phyloP scores from a whole-genome alignment of 1,140 invertebrate species.

The Cecropterus lyciades region DNA sequence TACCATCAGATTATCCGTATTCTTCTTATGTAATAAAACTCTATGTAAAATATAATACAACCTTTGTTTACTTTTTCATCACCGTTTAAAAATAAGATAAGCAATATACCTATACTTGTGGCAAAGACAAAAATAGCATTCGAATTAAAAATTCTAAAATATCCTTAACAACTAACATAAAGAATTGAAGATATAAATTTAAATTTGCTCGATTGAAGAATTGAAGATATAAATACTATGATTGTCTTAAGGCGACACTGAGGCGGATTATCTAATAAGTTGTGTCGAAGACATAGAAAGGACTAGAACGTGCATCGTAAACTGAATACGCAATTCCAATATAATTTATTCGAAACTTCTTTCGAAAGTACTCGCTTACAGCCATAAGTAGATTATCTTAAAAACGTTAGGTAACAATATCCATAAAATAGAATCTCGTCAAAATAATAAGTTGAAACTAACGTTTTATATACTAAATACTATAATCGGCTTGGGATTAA shows the following conservation, averaged over 20 bases:
- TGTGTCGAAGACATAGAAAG: not conserved
- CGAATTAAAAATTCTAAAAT: not conserved
- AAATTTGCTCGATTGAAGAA: too few species aligned
- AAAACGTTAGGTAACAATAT: not conserved
- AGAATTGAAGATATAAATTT: slow-evolving; percentile 2
- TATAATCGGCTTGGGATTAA: not conserved
- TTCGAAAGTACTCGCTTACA: not conserved
- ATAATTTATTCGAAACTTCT: slow-evolving; percentile 3
- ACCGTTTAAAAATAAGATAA: too few species aligned
- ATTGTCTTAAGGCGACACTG: slow-evolving; percentile 21
- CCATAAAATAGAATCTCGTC: not conserved
- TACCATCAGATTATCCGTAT: too few species aligned
- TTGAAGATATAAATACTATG: slow-evolving; percentile 4
- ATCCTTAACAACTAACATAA: not conserved
- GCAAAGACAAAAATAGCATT: not conserved
- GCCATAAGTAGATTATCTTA: slow-evolving; percentile 7
- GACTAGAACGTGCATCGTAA: slow-evolving; percentile 5
- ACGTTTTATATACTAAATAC: not conserved
- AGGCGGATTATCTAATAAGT: slow-evolving; percentile 13
- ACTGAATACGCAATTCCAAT: not conserved
- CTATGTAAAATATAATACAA: too few species aligned
- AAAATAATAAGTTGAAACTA: not conserved
- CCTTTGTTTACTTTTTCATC: too few species aligned
- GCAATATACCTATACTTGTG: not conserved
- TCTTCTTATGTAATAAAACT: too few species aligned